These are phyloP conservation scores for Zaprionus africanus DNA, from an alignment of 1,140 invertebrate species.

Conservation along the genomic window DNA sequence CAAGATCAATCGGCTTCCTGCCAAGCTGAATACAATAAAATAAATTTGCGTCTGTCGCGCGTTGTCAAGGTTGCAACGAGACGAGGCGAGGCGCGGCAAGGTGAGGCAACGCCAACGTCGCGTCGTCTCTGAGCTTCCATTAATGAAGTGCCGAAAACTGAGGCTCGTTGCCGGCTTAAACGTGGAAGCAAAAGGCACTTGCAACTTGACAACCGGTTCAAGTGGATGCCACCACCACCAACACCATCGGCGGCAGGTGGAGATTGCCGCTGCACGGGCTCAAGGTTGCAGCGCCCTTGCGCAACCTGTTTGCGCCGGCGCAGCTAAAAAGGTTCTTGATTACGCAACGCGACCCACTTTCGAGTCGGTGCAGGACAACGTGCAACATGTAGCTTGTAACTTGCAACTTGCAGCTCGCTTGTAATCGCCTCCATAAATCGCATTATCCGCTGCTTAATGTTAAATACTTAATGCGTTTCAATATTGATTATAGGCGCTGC, in stretches of 20 bases:
- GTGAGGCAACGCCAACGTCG: conserved; percentile 21
- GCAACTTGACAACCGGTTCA: conserved; percentile 66
- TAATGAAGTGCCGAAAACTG: conserved; percentile 81
- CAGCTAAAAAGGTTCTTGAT: conserved; percentile 69
- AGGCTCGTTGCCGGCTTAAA: conserved; percentile 50
- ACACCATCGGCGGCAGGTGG: conserved; percentile 56
- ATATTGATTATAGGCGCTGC: background rate
- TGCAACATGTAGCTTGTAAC: background rate
- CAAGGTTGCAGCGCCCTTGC: conserved; percentile 72
- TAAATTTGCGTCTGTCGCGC: conserved; percentile 63
- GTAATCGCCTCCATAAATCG: conserved; percentile 49
- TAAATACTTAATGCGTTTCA: conserved; percentile 24
- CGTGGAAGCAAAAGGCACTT: conserved; percentile 55
- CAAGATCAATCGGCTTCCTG: conserved; percentile 44
- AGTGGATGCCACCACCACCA: conserved; percentile 51
- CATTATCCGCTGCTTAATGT: conserved; percentile 46
- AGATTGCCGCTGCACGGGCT: conserved; percentile 55
- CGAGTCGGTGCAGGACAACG: background rate
- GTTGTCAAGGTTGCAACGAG: conserved; percentile 62
- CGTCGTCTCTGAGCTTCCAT: conserved; percentile 59
- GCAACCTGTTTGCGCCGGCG: conserved; percentile 64
- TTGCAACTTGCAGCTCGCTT: conserved; percentile 20
- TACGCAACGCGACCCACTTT: conserved; percentile 75
- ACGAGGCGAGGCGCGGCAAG: conserved; percentile 6
- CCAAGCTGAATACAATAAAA: conserved; percentile 49